A percentile compares a stretch with the other conserved stretches of the same genome.
Evolutionary conservation across 1,140 invertebrate genomes (phyloP).

Genomic region (Linepithema humile): DNA sequence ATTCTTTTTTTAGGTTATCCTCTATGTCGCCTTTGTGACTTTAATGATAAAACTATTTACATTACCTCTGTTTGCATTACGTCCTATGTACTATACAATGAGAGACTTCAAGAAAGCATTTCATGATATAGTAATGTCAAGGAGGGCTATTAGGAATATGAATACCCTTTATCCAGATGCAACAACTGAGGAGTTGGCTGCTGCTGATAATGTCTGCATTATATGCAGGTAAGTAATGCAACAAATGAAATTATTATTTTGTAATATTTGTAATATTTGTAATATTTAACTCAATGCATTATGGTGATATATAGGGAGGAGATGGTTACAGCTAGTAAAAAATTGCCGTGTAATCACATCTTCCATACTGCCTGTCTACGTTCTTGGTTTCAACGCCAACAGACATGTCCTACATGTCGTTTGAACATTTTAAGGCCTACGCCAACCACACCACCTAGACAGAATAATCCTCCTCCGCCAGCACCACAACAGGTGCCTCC

Average conservation of each 20-base stretch:
- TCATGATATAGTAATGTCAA: slow-evolving; percentile 98
- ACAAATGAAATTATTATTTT: slow-evolving; percentile 8
- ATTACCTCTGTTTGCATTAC: slow-evolving; percentile 98
- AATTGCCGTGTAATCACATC: slow-evolving; percentile 99
- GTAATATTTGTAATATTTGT: neutral
- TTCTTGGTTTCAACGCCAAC: slow-evolving; percentile 99
- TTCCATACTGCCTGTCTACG: slow-evolving; percentile 99
- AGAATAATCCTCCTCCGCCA: slow-evolving; percentile 76
- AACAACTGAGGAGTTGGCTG: slow-evolving; percentile 95
- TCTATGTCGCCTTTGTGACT: slow-evolving; percentile 97
- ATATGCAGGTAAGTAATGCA: slow-evolving; percentile 97
- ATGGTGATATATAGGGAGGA: slow-evolving; percentile 82
- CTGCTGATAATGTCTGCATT: slow-evolving; percentile 99
- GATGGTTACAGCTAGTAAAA: slow-evolving; percentile 93
- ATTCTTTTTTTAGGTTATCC: slow-evolving; percentile 88
- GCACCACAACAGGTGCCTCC: slow-evolving; percentile 81
- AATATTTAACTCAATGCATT: neutral
- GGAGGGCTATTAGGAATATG: slow-evolving; percentile 98
- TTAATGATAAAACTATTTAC: slow-evolving; percentile 99
- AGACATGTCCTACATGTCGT: slow-evolving; percentile 99
- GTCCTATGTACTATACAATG: slow-evolving; percentile 99
- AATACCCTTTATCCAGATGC: slow-evolving; percentile 99
- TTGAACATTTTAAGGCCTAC: slow-evolving; percentile 95
- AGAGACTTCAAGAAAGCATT: slow-evolving; percentile 99
- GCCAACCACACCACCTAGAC: slow-evolving; percentile 76